Conservation (phyloP, 1,140 invertebrate species). For the Drosophila miranda region DNA sequence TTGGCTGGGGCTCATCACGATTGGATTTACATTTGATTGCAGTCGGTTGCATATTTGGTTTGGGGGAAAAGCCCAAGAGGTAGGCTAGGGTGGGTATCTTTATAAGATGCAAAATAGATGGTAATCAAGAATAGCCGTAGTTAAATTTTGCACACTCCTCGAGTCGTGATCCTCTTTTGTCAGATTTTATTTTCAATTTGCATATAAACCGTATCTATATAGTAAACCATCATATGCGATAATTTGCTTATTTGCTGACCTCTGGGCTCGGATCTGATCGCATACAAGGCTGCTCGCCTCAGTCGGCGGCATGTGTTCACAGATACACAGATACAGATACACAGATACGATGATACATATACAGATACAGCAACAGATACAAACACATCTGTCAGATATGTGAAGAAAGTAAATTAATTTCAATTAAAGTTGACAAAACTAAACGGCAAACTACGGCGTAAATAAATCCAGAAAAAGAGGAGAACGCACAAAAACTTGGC, state of each 20-base stretch:
- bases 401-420: slow-evolving; percentile 81
- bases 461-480: slow-evolving; percentile 51
- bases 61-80: slow-evolving; percentile 45
- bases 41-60: slow-evolving; percentile 26
- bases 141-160: slow-evolving; percentile 29
- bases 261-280: slow-evolving; percentile 80
- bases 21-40: slow-evolving; percentile 39
- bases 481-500: slow-evolving; percentile 57
- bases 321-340: slow-evolving; percentile 27
- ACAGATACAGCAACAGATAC: slow-evolving; percentile 30
- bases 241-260: slow-evolving; percentile 81
- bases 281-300: slow-evolving; percentile 73
- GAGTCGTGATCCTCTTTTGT: slow-evolving; percentile 16
- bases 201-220: slow-evolving; percentile 33
- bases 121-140: slow-evolving; percentile 15
- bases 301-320: slow-evolving; percentile 47
- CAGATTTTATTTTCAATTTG: slow-evolving; percentile 17
- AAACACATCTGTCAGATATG: slow-evolving; percentile 26
- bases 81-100: slow-evolving; percentile 4
- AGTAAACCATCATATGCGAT: slow-evolving; percentile 60
- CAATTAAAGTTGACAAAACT: slow-evolving; percentile 78
- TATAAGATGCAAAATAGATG: slow-evolving; percentile 28
- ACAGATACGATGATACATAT: slow-evolving; percentile 11
- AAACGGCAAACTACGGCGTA: slow-evolving; percentile 70
- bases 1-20: slow-evolving; percentile 43